Evolutionary conservation across 2,888 invertebrate genomes (phyloP), one percentile per base, ranked within the genome.

Genomic region (Drosophila eohydei): DNA sequence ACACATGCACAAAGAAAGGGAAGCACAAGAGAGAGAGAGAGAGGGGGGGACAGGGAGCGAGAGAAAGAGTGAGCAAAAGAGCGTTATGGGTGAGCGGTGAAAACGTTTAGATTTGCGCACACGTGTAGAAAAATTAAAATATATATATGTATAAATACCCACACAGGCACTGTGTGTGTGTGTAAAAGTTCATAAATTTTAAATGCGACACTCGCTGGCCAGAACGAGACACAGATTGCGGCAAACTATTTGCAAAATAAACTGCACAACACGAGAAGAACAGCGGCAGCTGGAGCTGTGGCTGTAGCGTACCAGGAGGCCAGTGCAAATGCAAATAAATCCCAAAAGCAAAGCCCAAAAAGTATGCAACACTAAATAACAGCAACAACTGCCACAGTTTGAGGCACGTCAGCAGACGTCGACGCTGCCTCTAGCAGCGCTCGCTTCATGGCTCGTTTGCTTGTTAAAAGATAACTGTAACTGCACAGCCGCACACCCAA

Each of bases 191-290:
- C 84, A 84, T 84, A 84, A 83, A 84, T 84, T 86, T 85, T 54
- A 70, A 69, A 79, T 72, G 77, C 81, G 78, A 82, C 74, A 80
- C 74, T 63, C 71, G 59, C 71, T 61, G 71, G 67, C 65, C 70
- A 73, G 63, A 72, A 79, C 58, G 67, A 72, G 80, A 72, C 84
- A 83, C 83, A 84, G 84, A 84, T 84, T 84, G 83, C 74, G 83
- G 84, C 86, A 85, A 81, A 76, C 83, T 85, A 85, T 80, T 85
- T 81, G 83, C 78, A 71, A 86, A 83, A 86, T 73, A 78, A 77
- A 77, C 69, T 75, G 72, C 68, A 72, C 28, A 67, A 64, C 60
- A 56, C 52, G 50, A 44, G 46, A 34, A n/a, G 46, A 52, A 28
- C 50, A 66, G 55, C 65, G 46, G 56, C 56, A 32, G 30, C 40